phyloP scores from a whole-genome alignment of 2,113 vertebrate genomes.

The Amazona vittata region DNA sequence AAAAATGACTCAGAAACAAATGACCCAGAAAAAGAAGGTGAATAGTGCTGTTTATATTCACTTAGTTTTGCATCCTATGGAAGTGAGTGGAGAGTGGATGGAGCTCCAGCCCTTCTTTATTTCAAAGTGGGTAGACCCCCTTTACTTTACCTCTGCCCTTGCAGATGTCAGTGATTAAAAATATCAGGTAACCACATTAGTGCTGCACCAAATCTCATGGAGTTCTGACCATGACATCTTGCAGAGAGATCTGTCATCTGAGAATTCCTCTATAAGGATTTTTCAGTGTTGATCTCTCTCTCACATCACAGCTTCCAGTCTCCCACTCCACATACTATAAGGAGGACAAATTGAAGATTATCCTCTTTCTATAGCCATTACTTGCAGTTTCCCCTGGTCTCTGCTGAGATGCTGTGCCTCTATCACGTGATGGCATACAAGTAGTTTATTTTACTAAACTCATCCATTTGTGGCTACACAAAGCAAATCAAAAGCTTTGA shows the following conservation, averaged over 20 bases:
- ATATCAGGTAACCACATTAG: background rate
- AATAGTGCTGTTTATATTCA: background rate
- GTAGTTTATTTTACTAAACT: background rate
- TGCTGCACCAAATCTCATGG: background rate
- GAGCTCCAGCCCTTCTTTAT: background rate
- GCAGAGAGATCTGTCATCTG: background rate
- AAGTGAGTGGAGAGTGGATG: background rate
- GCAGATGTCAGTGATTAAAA: background rate
- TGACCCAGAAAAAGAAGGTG: background rate
- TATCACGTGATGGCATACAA: rapidly evolving
- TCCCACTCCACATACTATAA: background rate
- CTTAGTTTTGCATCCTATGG: background rate
- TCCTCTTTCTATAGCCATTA: background rate
- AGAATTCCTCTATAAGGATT: background rate
- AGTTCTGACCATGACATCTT: background rate
- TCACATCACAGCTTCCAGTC: background rate
- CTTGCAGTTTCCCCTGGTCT: background rate
- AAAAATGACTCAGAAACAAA: background rate
- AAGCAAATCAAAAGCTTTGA: background rate
- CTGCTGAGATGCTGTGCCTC: background rate
- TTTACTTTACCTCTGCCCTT: background rate
- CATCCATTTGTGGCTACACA: background rate
- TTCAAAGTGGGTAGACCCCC: background rate
- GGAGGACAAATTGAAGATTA: background rate
- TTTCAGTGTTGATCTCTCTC: background rate